These are phyloP conservation scores for Sesamia inferens DNA, from an alignment of 2,888 invertebrate species.

Conservation along the genomic window DNA sequence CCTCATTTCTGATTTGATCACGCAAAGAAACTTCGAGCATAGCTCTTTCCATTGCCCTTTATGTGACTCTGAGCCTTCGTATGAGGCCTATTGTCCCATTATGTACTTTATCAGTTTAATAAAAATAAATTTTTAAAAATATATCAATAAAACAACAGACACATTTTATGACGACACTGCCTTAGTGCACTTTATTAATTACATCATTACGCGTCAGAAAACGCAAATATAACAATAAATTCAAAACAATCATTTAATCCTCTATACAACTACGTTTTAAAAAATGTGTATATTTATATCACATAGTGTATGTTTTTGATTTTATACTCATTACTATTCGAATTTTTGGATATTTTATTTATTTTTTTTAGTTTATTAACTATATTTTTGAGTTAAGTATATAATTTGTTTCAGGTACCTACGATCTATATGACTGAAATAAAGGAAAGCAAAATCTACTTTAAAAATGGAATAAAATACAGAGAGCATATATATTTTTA, in stretches of 20 bases:
- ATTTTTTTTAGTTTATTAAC: constrained; percentile 46
- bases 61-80: too few species aligned
- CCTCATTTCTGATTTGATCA: too few species aligned
- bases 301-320: constrained; percentile 81
- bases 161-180: constrained; percentile 80
- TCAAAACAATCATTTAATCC: constrained; percentile 78
- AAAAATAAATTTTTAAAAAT: too few species aligned
- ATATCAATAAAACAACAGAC: constrained; percentile 73
- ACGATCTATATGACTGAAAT: constrained; percentile 45
- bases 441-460: constrained; percentile 6
- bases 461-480: constrained; percentile 2
- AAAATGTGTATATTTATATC: constrained; percentile 88
- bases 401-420: constrained; percentile 60
- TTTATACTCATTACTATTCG: constrained; percentile 65
- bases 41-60: too few species aligned
- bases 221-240: constrained; percentile 82
- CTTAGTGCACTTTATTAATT: constrained; percentile 86
- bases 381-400: constrained; percentile 36
- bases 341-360: constrained; percentile 60
- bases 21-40: too few species aligned
- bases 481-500: constrained; percentile 15
- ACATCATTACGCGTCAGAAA: constrained; percentile 74
- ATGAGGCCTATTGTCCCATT: too few species aligned
- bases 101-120: too few species aligned
- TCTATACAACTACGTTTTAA: constrained; percentile 83